Conservation (phyloP, 2,888 invertebrate species). For the Taenaris catops region DNA sequence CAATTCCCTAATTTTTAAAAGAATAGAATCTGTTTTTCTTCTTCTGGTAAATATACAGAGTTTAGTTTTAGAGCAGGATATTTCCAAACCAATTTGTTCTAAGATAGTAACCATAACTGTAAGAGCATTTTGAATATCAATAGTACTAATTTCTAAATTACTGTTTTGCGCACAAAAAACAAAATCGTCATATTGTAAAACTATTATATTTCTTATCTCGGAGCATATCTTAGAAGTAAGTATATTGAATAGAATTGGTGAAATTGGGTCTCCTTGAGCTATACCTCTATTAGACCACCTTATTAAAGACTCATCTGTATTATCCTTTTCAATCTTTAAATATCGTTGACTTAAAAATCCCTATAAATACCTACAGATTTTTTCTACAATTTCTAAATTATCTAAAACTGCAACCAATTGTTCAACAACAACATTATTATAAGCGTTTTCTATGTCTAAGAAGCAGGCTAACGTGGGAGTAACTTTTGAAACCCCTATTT, state of each 20-base stretch:
- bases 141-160: not conserved
- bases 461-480: slow-evolving; percentile 17
- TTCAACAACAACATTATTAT: slow-evolving; percentile 15
- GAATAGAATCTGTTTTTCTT: slow-evolving; percentile 3
- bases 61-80: slow-evolving; percentile 27
- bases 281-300: slow-evolving; percentile 17
- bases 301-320: no score
- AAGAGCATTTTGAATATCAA: slow-evolving; percentile 8
- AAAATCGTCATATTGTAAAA: slow-evolving; percentile 19
- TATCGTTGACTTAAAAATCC: slow-evolving; percentile 7
- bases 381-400: slow-evolving; percentile 7
- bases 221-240: slow-evolving; percentile 11
- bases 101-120: slow-evolving; percentile 1
- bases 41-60: slow-evolving; percentile 26
- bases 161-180: slow-evolving; percentile 7
- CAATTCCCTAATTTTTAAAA: slow-evolving; percentile 16
- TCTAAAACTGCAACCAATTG: slow-evolving; percentile 7
- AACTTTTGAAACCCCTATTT: slow-evolving; percentile 15
- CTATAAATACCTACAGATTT: slow-evolving; percentile 14
- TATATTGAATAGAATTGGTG: slow-evolving; percentile 23
- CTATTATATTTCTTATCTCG: not conserved
- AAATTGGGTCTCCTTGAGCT: slow-evolving; percentile 22
- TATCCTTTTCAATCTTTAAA: slow-evolving; percentile 3
- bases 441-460: no score
- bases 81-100: slow-evolving; percentile 14